A percentile compares a stretch with the other conserved stretches of the same genome.
Conservation (phyloP, 1,140 invertebrate species). For the Propsilocerus akamusi region DNA sequence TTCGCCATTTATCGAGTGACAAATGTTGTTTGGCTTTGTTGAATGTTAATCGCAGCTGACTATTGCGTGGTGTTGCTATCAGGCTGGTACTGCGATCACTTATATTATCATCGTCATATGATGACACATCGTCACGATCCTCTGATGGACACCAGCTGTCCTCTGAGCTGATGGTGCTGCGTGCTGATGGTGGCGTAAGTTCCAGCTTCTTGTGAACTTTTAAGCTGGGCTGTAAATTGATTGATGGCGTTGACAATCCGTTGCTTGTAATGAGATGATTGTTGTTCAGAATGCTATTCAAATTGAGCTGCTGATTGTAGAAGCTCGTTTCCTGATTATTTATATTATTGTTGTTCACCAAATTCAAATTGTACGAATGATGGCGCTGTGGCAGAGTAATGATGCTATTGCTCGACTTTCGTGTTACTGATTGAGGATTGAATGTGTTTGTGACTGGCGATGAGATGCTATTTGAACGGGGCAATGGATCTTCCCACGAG, state of each 20-base stretch:
- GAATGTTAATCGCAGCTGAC: conserved; percentile 22
- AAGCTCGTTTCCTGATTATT: not conserved
- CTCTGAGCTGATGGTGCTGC: conserved; percentile 8
- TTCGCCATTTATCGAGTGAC: conserved; percentile 26
- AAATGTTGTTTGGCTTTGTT: conserved; percentile 25
- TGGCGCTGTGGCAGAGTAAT: conserved; percentile 16
- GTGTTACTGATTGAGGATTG: conserved; percentile 5
- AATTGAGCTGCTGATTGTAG: not conserved
- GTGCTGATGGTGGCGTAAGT: conserved; percentile 8
- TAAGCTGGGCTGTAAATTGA: not conserved
- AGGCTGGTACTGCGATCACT: conserved; percentile 13
- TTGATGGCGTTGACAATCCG: not conserved
- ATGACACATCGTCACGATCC: conserved; percentile 8
- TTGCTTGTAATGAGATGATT: conserved; percentile 5
- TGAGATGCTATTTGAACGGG: conserved; percentile 7
- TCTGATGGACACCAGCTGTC: conserved; percentile 9
- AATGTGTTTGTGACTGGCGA: conserved; percentile 7
- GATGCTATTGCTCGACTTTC: conserved; percentile 6
- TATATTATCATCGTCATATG: conserved; percentile 11
- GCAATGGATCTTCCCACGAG: conserved; percentile 21
- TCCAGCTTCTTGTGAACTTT: conserved; percentile 8
- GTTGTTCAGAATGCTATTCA: conserved; percentile 2
- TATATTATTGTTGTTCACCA: not conserved
- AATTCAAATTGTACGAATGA: conserved; percentile 2
- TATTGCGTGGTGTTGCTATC: conserved; percentile 19